phyloP scores from a whole-genome alignment of 2,888 invertebrate genomes.

The Eristalinus sepulchralis region DNA sequence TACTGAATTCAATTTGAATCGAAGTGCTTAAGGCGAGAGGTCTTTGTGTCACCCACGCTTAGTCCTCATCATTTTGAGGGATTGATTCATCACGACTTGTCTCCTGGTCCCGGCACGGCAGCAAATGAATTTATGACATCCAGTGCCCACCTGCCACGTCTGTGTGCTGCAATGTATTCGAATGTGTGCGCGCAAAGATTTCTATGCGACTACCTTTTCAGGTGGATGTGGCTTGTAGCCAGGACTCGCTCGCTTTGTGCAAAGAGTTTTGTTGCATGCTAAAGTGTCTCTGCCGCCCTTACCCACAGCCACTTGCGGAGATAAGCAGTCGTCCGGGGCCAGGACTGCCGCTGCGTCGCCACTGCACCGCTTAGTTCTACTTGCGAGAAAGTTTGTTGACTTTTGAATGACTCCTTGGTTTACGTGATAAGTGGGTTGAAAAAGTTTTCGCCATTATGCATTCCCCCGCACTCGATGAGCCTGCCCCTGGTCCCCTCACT shows the following conservation, averaged over 20 bases:
- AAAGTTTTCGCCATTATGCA: slow-evolving; percentile 70
- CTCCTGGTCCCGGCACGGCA: slow-evolving; percentile 9
- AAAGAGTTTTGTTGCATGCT: slow-evolving; percentile 70
- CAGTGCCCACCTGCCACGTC: slow-evolving; percentile 56
- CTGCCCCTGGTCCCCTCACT: neutral
- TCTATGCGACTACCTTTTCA: slow-evolving; percentile 65
- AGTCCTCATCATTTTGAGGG: slow-evolving; percentile 31
- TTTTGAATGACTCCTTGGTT: slow-evolving; percentile 80
- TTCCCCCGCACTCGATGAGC: slow-evolving; percentile 58
- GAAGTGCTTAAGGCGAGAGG: neutral
- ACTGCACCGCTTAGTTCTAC: slow-evolving; percentile 72
- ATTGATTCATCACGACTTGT: slow-evolving; percentile 39
- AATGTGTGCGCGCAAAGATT: slow-evolving; percentile 49
- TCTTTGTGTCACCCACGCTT: neutral
- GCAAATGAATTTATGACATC: slow-evolving; percentile 37
- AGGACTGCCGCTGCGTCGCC: slow-evolving; percentile 19
- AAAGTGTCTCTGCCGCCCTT: slow-evolving; percentile 52
- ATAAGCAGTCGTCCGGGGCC: neutral
- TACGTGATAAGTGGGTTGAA: slow-evolving; percentile 78
- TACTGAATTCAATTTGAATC: slow-evolving; percentile 28
- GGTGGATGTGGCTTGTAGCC: slow-evolving; percentile 71
- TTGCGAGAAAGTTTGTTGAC: slow-evolving; percentile 80
- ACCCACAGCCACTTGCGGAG: neutral
- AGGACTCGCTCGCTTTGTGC: slow-evolving; percentile 38
- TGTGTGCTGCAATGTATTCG: neutral